Conservation (phyloP, 2,888 invertebrate species). For the Plutella xylostella region DNA sequence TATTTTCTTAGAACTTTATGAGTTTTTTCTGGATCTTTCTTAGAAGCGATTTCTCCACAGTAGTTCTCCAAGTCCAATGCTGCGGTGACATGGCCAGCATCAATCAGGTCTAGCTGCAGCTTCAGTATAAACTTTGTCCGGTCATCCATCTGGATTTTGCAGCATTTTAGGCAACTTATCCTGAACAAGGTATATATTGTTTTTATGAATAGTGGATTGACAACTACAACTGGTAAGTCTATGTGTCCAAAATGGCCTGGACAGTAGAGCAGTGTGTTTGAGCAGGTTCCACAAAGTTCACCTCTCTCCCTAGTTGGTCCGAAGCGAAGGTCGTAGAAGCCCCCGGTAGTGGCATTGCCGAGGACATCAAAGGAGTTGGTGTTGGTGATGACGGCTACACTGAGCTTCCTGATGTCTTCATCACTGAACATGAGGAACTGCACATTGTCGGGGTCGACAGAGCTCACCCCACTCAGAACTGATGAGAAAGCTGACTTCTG, state of each 20-base stretch:
- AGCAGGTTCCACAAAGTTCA: conserved; percentile 87
- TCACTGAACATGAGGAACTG: conserved; percentile 80
- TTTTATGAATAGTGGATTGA: conserved; percentile 91
- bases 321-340: conserved; percentile 90
- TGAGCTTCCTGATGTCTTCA: conserved; percentile 82
- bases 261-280: conserved; percentile 74
- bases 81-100: conserved; percentile 79
- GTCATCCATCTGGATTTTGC: conserved; percentile 71
- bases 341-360: conserved; percentile 84
- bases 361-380: conserved; percentile 83
- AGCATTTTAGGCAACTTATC: conserved; percentile 79
- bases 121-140: conserved; percentile 69
- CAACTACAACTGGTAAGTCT: conserved; percentile 86
- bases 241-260: conserved; percentile 97
- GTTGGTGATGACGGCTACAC: conserved; percentile 85
- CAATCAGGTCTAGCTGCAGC: conserved; percentile 77
- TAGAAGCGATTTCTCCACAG: conserved; percentile 38
- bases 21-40: conserved; percentile 47
- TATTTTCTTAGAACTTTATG: conserved; percentile 52
- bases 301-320: conserved; percentile 74
- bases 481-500: conserved; percentile 35
- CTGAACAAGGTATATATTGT: conserved; percentile 76
- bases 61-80: conserved; percentile 74
- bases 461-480: conserved; percentile 34
- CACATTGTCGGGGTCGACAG: conserved; percentile 53